Conservation (phyloP, 1,140 invertebrate species). For the Nasonia giraulti region DNA sequence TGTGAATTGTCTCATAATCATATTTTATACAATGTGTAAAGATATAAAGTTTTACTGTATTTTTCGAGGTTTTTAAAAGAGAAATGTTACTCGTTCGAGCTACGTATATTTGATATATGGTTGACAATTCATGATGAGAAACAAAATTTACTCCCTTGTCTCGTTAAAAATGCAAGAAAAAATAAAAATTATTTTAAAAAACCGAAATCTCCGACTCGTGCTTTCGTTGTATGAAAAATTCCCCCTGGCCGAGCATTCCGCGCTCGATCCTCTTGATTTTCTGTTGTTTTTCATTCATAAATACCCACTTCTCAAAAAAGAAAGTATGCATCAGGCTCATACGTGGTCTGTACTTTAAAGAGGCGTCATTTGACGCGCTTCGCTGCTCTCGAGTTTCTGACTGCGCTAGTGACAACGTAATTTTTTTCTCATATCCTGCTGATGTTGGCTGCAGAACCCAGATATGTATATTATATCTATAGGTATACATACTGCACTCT, state of each 20-base stretch:
- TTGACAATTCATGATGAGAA: conserved; percentile 51
- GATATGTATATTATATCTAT: not conserved
- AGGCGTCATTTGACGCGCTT: not conserved
- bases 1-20: conserved; percentile 50
- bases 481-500: not conserved
- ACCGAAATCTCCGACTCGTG: conserved; percentile 2
- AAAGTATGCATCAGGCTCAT: not conserved
- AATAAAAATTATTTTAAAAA: conserved; percentile 50
- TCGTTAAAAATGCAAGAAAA: conserved; percentile 49
- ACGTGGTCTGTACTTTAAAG: not conserved
- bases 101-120: conserved; percentile 38
- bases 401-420: conserved; percentile 17
- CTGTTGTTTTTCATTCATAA: conserved; percentile 12
- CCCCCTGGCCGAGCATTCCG: not conserved
- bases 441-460: too few species aligned
- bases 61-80: conserved; percentile 45
- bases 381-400: not conserved
- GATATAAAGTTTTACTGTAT: conserved; percentile 45
- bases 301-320: not conserved
- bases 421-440: not conserved
- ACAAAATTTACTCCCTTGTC: conserved; percentile 45
- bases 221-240: not conserved
- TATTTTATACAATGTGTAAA: conserved; percentile 47
- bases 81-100: conserved; percentile 35
- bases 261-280: not conserved